Evolutionary conservation across 2,888 invertebrate genomes (phyloP), one percentile per base, ranked within the genome.

Genomic region (Lutraria lutraria): DNA sequence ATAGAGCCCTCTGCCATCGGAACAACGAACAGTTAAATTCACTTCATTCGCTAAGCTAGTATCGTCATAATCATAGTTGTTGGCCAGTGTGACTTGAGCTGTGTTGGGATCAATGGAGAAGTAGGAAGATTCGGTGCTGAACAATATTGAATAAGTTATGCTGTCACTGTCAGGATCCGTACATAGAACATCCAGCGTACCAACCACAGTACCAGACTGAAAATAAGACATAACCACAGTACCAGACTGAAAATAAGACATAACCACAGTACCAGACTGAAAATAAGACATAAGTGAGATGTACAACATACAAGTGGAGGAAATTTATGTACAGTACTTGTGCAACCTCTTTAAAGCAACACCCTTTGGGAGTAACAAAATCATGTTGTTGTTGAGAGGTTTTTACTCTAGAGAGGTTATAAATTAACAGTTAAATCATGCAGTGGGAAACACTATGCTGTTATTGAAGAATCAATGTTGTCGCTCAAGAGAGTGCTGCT

Each of bases 61-160:
- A 72, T 91, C 91, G n/a, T 90, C 90, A 72, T 81, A 92, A 54
- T 92, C 92, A 83, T 87, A 92, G 8, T 85, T 84, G n/a, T 54
- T 15, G 1, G 84, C 85, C 21, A 91, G 84, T 10, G 88, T 81
- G 0, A 92, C 83, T 19, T 81, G 25, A 19, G 89, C 90, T 10
- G 91, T 90, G 21, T 29, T 53, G 2, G 52, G 19, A 63, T 88
- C 80, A 29, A 92, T 91, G n/a, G 80, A 43, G 72, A 92, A 91
- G 54, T 92, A 92, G 53, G 86, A 52, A 3, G 85, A 86, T 52
- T 89, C 87, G 16, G 91, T 76, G 63, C 90, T 86, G 52, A 68
- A 88, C n/a, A 91, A 68, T 19, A 92, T 91, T 19, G 80, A 25
- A 79, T 92, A 92, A 15, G 87, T 82, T 6, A 88, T 72, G 6